A percentile compares a stretch with the other conserved stretches of the same genome.
These are phyloP conservation scores for Leptopilina clavipes DNA, from an alignment of 1,140 invertebrate species.

Conservation along the genomic window DNA sequence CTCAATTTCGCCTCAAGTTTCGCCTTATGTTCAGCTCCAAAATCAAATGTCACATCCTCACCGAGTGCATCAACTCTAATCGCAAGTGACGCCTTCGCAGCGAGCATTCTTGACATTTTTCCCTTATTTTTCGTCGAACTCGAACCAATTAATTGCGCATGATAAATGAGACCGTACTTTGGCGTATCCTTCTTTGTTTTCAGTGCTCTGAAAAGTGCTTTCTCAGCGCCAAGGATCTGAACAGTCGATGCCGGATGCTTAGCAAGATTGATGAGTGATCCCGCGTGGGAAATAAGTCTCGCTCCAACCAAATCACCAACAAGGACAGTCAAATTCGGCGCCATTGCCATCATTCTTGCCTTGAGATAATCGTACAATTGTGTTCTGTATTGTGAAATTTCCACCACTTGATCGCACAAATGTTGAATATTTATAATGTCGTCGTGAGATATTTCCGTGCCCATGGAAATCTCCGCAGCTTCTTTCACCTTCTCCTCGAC, in stretches of 20 bases:
- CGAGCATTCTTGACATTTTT: conserved; percentile 96
- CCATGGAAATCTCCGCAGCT: conserved; percentile 99
- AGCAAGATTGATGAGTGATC: conserved; percentile 95
- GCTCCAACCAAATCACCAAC: conserved; percentile 98
- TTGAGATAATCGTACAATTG: conserved; percentile 95
- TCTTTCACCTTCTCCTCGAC: conserved; percentile 95
- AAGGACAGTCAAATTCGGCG: conserved; percentile 96
- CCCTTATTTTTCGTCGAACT: conserved; percentile 53
- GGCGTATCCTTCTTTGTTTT: conserved; percentile 99
- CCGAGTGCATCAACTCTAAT: conserved; percentile 97
- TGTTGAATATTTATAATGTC: conserved; percentile 95
- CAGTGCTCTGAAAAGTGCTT: conserved; percentile 96
- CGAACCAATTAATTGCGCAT: conserved; percentile 94
- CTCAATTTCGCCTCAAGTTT: conserved; percentile 88
- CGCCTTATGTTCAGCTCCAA: conserved; percentile 91
- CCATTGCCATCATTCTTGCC: conserved; percentile 97
- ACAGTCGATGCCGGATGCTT: conserved; percentile 99
- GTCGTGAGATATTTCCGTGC: conserved; percentile 97
- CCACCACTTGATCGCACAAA: conserved; percentile 95
- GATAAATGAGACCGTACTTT: conserved; percentile 99
- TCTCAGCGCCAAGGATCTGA: conserved; percentile 98
- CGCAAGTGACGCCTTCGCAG: conserved; percentile 95
- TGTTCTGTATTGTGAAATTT: conserved; percentile 88
- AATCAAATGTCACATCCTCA: conserved; percentile 86
- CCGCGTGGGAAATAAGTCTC: conserved; percentile 95